These are phyloP conservation scores for Molorchus minor DNA, from an alignment of 2,888 invertebrate genomes.

Conservation along the genomic window DNA sequence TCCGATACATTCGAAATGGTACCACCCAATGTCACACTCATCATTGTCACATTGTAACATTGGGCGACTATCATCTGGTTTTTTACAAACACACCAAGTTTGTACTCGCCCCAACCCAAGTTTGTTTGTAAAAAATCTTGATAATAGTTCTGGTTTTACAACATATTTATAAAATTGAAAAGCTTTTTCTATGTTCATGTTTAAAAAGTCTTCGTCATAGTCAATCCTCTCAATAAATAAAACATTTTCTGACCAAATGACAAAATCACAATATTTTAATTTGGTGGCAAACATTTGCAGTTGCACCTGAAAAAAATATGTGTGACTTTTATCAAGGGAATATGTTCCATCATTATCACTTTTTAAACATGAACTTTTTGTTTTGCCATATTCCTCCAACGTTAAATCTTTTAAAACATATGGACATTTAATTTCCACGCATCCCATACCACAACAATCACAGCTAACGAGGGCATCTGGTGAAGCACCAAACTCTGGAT, in stretches of 20 bases:
- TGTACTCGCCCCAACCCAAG: not conserved
- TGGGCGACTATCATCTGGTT: slow-evolving; percentile 21
- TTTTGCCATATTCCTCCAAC: not conserved
- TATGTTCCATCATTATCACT: too few species aligned
- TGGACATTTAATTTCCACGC: not conserved
- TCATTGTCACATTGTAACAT: slow-evolving; percentile 22
- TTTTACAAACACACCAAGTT: slow-evolving; percentile 19
- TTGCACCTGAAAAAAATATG: not conserved
- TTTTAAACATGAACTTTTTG: not conserved
- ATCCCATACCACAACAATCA: not conserved
- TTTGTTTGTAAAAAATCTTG: slow-evolving; percentile 7
- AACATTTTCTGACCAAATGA: slow-evolving; percentile 14
- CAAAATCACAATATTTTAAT: slow-evolving; percentile 18
- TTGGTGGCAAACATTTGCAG: slow-evolving; percentile 21
- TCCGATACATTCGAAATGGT: slow-evolving; percentile 20
- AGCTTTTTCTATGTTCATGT: too few species aligned
- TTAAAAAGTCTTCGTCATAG: slow-evolving; percentile 1
- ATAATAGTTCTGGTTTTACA: slow-evolving; percentile 7
- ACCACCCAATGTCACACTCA: slow-evolving; percentile 19
- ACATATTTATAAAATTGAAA: not conserved
- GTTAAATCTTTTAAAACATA: too few species aligned
- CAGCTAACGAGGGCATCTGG: not conserved
- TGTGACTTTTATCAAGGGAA: not conserved
- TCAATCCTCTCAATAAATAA: slow-evolving; percentile 5
- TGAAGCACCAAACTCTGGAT: not conserved